Percentiles rank a stretch among this genome's conserved stretches.
phyloP scores from a whole-genome alignment of 30 jellyfish, hydroid and myxozoan species.

The Pseudorhiza aurosa region DNA sequence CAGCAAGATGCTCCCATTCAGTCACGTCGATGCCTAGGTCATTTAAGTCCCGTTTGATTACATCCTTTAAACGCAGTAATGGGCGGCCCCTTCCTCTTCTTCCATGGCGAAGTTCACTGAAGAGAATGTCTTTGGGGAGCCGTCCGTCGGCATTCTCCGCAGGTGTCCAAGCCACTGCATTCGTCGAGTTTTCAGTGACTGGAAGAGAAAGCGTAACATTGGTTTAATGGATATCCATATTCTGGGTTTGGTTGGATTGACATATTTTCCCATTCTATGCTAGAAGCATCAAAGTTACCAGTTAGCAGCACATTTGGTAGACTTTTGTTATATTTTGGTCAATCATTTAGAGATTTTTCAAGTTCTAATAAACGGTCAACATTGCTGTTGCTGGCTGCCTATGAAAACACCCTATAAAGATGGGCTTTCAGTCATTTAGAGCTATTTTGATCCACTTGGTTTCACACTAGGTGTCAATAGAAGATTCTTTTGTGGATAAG shows the following conservation, averaged over 20 bases:
- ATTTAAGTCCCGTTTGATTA: no score
- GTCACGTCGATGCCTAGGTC: no score
- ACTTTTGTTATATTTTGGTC: background rate
- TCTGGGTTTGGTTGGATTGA: constrained; percentile 28
- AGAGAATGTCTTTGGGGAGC: no score
- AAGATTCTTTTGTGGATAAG: background rate
- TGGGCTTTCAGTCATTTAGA: background rate
- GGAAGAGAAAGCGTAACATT: no score
- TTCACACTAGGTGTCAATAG: background rate
- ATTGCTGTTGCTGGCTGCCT: background rate
- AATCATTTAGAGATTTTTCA: background rate
- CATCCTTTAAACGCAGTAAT: no score
- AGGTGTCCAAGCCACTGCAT: no score
- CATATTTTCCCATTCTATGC: constrained; percentile 14
- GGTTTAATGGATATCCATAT: constrained; percentile 35
- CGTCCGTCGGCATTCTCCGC: no score
- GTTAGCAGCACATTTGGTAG: background rate
- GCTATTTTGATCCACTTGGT: background rate
- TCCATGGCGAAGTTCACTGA: no score
- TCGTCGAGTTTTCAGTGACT: no score
- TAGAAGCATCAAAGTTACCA: background rate
- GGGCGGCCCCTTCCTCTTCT: no score
- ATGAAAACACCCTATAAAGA: background rate
- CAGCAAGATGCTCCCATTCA: no score
- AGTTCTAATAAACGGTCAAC: background rate